These are phyloP conservation scores for Selenia dentaria DNA, from an alignment of 2,888 invertebrate species.

Conservation along the genomic window DNA sequence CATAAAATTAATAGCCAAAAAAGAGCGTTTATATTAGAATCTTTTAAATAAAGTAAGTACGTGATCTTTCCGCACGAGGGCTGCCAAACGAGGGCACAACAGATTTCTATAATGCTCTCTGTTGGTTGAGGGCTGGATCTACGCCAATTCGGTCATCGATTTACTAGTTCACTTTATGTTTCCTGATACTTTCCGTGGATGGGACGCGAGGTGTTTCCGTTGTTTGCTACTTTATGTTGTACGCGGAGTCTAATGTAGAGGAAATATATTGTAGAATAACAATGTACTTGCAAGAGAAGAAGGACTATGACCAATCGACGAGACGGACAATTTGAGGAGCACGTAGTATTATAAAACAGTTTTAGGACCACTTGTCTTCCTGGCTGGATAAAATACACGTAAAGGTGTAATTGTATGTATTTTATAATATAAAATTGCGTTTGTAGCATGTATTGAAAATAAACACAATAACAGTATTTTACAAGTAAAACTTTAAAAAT, in stretches of 20 bases:
- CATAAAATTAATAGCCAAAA: conserved; percentile 68
- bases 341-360: too few relatives aligned
- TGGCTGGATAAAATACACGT: too few relatives aligned
- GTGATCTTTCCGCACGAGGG: conserved; percentile 57
- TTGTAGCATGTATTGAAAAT: too few relatives aligned
- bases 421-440: too few relatives aligned
- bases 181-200: conserved; percentile 64
- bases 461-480: too few relatives aligned
- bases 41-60: conserved; percentile 77
- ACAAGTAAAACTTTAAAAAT: too few relatives aligned
- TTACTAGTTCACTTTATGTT: conserved; percentile 76
- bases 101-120: conserved; percentile 81
- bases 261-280: too few relatives aligned
- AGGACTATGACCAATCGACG: too few relatives aligned
- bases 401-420: too few relatives aligned
- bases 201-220: conserved; percentile 55
- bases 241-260: background rate
- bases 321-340: too few relatives aligned
- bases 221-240: conserved; percentile 8
- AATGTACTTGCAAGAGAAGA: too few relatives aligned
- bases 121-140: conserved; percentile 76
- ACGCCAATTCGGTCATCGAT: conserved; percentile 80
- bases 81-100: conserved; percentile 80
- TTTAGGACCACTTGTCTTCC: too few relatives aligned
- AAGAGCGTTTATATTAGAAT: conserved; percentile 63